These are phyloP conservation scores for Hystrix cristata DNA, from an alignment of 2,113 vertebrate species.

Conservation along the genomic window DNA sequence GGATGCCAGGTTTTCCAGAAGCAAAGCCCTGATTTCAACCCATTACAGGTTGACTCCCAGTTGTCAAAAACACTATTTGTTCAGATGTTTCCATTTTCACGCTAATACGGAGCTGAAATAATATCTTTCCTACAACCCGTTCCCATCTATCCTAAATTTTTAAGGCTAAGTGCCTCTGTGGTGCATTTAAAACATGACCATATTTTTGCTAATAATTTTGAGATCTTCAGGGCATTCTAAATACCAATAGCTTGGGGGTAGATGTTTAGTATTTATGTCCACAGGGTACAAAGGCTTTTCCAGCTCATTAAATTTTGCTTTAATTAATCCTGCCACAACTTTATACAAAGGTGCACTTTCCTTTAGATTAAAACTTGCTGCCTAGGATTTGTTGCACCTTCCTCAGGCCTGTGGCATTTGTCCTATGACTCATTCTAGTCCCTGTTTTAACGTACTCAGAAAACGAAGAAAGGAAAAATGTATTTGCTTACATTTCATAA, in stretches of 20 bases:
- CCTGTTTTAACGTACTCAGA: conserved; percentile 14
- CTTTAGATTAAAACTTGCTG: conserved; percentile 4
- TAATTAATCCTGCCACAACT: conserved; percentile 58
- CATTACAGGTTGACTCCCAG: not conserved
- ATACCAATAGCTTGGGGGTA: conserved; percentile 26
- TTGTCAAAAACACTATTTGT: not conserved
- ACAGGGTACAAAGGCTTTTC: conserved; percentile 37
- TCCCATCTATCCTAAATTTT: not conserved
- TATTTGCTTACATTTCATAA: not conserved
- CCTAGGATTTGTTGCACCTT: not conserved
- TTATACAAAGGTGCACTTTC: not conserved
- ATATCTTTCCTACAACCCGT: not conserved
- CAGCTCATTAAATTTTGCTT: conserved; percentile 55
- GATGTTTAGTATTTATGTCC: conserved; percentile 46
- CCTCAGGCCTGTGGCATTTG: not conserved
- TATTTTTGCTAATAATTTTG: conserved; percentile 60
- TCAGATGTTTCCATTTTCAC: not conserved
- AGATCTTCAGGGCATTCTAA: conserved; percentile 29
- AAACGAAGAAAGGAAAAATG: conserved; percentile 27
- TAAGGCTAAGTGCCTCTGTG: not conserved
- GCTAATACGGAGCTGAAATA: not conserved
- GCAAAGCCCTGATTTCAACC: not conserved
- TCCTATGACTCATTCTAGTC: not conserved
- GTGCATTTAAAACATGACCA: conserved; percentile 15
- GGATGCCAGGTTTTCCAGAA: not conserved